Evolutionary conservation across 1,140 invertebrate species (phyloP), one percentile per base, ranked within the genome.

Genomic region (Choristoneura fumiferana): DNA sequence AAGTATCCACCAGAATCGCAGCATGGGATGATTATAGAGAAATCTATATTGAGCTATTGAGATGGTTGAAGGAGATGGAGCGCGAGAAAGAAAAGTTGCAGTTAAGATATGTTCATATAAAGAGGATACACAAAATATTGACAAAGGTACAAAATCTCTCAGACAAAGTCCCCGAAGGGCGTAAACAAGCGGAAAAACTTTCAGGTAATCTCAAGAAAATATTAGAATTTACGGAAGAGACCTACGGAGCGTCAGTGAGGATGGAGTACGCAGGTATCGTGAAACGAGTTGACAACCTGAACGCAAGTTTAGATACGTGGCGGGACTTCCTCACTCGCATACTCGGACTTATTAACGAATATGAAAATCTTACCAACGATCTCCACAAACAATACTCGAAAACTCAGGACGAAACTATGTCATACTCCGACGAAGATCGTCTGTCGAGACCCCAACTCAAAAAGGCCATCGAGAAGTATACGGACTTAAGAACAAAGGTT

Each of bases 261-360:
- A 95, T 96, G 91, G 95, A 97, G 80, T 93, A 95, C 59, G 92
- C 93, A 1, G 94, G 95, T 1, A 93, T 94, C 8, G 91, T 89
- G 0, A 94, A 96, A 69, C 88, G 95, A 52, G 92, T 96, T 6
- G 92, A 92, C 12, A 97, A 96, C 73, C 78, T 96, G 10, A 92
- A 93, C 67, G 95, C 95, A 17, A 94, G 94, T 34, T 85, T 98
- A 0, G 93, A 95, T 65, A 97, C 95, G 0, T 97, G 96, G 94
- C 91, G 91, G 38, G 93, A 94, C 61, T 95, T 94, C 71, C 78
- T 95, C 0, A 84, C 91, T 34, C 90, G 92, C 65, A 93, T 95
- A 60, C 89, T 90, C 8, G 87, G 91, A 8, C 78, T 95, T 0
- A 90, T 92, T 4, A 85, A 89, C 0, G 89, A 91, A 40, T 93